A percentile compares a stretch with the other conserved stretches of the same genome.
Evolutionary conservation across 2,113 vertebrate species (phyloP).

Genomic region (Australoheros scitulus): DNA sequence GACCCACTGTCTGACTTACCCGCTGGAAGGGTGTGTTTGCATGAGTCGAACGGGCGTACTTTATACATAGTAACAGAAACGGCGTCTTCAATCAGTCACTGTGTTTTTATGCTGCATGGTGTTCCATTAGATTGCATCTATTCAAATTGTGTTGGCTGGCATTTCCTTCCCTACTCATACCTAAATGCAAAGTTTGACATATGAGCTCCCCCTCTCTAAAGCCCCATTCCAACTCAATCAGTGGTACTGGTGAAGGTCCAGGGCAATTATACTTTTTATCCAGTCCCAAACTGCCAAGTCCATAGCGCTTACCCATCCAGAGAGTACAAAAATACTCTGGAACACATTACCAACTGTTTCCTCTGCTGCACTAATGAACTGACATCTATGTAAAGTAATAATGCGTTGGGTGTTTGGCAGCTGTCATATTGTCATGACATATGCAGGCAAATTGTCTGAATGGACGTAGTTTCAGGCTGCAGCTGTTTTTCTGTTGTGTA

Average conservation of each 20-base stretch:
- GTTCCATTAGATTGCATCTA: conserved; percentile 15
- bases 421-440: conserved; percentile 32
- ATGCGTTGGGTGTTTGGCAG: conserved; percentile 36
- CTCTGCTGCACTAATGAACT: background rate
- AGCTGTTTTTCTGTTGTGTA: background rate
- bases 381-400: conserved; percentile 15
- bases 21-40: background rate
- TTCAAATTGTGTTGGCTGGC: conserved; percentile 9
- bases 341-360: conserved; percentile 32
- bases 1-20: conserved; percentile 16
- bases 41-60: background rate
- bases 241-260: conserved; percentile 31
- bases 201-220: conserved; percentile 8
- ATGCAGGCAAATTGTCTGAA: conserved; percentile 4
- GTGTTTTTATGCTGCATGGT: background rate
- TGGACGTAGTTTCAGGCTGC: background rate
- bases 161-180: conserved; percentile 18
- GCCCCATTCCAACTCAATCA: conserved; percentile 30
- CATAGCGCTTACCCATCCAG: background rate
- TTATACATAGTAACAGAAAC: background rate
- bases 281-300: conserved; percentile 9
- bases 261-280: conserved; percentile 10
- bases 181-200: conserved; percentile 35
- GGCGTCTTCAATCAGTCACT: background rate
- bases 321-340: conserved; percentile 7